Evolutionary conservation across 2,113 vertebrate species (phyloP).

Genomic region (Cyanoramphus novaezelandiae): DNA sequence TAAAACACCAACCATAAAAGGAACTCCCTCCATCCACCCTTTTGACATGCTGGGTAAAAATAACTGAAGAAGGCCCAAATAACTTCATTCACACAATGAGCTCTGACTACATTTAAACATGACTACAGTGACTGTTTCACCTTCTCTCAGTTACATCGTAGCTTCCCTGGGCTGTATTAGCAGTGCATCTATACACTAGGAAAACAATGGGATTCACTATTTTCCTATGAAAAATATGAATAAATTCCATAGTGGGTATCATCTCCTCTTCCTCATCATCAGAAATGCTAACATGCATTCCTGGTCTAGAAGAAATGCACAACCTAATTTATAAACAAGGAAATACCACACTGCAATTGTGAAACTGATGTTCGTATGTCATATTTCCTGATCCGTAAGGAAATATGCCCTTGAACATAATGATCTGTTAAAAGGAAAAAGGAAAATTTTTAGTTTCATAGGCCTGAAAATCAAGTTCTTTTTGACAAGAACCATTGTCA

Average conservation of each 20-base stretch:
- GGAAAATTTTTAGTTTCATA: neutral
- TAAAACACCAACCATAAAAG: neutral
- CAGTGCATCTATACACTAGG: fast-evolving
- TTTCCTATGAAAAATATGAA: neutral
- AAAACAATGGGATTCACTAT: neutral
- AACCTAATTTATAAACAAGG: neutral
- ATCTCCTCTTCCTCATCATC: neutral
- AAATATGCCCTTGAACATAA: neutral
- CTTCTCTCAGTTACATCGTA: neutral
- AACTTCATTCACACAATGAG: neutral
- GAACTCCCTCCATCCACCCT: neutral
- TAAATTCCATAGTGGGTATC: neutral
- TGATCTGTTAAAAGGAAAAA: neutral
- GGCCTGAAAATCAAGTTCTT: neutral
- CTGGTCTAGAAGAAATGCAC: neutral
- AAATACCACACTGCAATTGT: neutral
- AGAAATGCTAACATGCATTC: neutral
- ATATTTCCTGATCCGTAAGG: neutral
- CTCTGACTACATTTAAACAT: neutral
- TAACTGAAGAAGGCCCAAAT: neutral
- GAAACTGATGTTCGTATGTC: neutral
- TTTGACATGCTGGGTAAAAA: neutral
- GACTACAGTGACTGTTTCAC: neutral
- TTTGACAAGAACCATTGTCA: neutral
- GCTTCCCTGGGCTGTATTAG: neutral